Evolutionary conservation across 2,113 vertebrate genomes (phyloP).

Genomic region (Lathamus discolor): DNA sequence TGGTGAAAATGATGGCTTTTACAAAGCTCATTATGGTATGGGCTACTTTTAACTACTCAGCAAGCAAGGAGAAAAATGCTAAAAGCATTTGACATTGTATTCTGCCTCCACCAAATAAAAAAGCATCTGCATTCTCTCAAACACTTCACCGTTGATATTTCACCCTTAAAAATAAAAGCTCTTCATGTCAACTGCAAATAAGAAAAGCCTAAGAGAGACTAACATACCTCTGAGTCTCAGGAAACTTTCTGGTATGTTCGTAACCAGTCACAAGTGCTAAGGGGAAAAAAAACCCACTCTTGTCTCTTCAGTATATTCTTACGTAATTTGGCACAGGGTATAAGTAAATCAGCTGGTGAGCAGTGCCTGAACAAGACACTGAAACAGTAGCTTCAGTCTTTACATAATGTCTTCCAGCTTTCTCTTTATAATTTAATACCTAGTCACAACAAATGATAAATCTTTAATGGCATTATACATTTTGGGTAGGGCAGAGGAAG

Average conservation of each 20-base stretch:
- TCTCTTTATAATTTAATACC: slow-evolving; percentile 22
- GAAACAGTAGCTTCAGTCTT: background rate
- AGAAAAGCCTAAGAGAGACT: background rate
- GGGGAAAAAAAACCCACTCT: background rate
- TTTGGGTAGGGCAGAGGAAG: background rate
- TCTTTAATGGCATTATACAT: slow-evolving; percentile 4
- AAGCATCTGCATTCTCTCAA: background rate
- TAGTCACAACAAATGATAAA: background rate
- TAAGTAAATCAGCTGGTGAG: slow-evolving; percentile 17
- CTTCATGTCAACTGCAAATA: background rate
- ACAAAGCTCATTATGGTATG: background rate
- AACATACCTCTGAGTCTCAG: background rate
- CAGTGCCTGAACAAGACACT: background rate
- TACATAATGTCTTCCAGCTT: background rate
- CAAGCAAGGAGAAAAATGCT: background rate
- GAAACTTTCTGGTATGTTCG: background rate
- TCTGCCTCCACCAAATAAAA: background rate
- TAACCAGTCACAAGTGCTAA: background rate
- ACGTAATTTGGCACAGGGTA: background rate
- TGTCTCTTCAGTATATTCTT: background rate
- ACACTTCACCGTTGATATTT: background rate
- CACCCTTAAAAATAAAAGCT: background rate
- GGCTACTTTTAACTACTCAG: background rate
- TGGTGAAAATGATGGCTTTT: background rate
- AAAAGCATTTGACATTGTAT: background rate